Conservation (phyloP, 2,797 vertebrate genomes). For the Mareca penelope region DNA sequence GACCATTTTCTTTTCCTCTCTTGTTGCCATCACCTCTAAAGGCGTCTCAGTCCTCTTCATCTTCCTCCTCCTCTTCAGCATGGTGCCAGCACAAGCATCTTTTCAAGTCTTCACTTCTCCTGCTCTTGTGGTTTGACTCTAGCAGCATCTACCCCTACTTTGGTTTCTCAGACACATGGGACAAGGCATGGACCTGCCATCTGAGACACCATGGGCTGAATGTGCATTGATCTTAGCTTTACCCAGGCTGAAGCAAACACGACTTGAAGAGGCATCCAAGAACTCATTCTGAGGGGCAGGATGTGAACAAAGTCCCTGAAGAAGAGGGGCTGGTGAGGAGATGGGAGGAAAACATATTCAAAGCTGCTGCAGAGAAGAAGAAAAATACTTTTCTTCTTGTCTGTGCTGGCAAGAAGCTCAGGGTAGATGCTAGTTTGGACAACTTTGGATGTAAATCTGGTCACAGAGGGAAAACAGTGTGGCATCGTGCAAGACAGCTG, state of each 20-base stretch:
- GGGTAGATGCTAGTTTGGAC: neutral
- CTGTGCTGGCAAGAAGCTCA: neutral
- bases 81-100: neutral
- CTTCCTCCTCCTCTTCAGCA: too few relatives aligned
- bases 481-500: neutral
- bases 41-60: neutral
- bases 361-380: neutral
- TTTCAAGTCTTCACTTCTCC: neutral
- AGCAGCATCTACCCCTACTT: neutral
- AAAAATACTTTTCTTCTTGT: neutral
- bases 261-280: neutral
- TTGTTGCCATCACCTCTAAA: neutral
- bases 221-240: neutral
- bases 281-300: neutral
- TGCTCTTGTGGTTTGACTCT: neutral
- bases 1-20: neutral
- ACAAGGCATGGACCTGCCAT: neutral
- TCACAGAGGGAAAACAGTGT: neutral
- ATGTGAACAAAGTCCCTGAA: neutral
- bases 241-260: neutral
- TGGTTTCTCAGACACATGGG: neutral
- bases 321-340: neutral
- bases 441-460: neutral
- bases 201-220: neutral
- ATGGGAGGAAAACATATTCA: neutral